Evolutionary conservation across 2,113 vertebrate genomes (phyloP).

Genomic region (Sterna hirundo): DNA sequence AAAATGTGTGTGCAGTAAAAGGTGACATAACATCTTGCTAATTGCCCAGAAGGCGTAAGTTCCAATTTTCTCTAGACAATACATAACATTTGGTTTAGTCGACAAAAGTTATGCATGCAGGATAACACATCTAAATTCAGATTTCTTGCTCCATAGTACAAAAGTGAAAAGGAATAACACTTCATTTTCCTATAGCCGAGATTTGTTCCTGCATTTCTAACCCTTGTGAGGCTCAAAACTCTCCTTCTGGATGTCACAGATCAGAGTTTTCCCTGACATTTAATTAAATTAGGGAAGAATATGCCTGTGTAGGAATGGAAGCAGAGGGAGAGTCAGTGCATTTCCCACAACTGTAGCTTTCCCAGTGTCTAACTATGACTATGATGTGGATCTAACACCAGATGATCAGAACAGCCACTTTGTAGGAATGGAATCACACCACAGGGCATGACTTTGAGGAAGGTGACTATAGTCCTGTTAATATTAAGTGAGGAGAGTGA

Average conservation of each 20-base stretch:
- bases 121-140: not conserved
- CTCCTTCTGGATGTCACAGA: not conserved
- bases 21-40: not conserved
- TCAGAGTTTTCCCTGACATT: not conserved
- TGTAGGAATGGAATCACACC: not conserved
- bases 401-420: not conserved
- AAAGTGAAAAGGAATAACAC: not conserved
- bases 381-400: not conserved
- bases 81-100: not conserved
- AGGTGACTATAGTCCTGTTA: not conserved
- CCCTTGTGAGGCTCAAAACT: not conserved
- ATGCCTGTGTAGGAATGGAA: not conserved
- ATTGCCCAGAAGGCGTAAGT: not conserved
- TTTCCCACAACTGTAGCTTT: not conserved
- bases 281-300: not conserved
- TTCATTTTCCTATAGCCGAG: not conserved
- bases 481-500: not conserved
- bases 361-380: not conserved
- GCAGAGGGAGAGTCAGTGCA: not conserved
- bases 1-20: not conserved
- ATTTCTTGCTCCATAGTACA: not conserved
- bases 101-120: not conserved
- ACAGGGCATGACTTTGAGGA: not conserved
- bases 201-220: not conserved
- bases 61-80: constrained; percentile 18